Evolutionary conservation across 2,888 invertebrate species (phyloP).

Genomic region (Podotricha telesiphe): DNA sequence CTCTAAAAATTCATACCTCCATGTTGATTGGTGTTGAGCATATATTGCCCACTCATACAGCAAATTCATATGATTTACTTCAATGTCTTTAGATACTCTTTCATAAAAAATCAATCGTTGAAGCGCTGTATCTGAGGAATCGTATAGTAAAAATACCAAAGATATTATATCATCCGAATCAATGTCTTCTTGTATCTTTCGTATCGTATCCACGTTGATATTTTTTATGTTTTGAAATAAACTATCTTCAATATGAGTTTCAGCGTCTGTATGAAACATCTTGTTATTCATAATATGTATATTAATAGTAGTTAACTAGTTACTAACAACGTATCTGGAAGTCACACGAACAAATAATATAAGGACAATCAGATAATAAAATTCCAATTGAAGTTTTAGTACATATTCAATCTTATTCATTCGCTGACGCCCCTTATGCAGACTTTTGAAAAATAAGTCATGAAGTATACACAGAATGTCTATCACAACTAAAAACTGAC

Average conservation of each 20-base stretch:
- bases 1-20: slow-evolving; percentile 75
- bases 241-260: slow-evolving; percentile 44
- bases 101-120: slow-evolving; percentile 68
- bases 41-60: slow-evolving; percentile 69
- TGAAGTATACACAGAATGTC: background rate
- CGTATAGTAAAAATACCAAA: slow-evolving; percentile 72
- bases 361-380: background rate
- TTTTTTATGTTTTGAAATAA: slow-evolving; percentile 54
- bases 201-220: slow-evolving; percentile 61
- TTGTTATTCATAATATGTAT: background rate
- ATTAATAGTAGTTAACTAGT: background rate
- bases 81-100: slow-evolving; percentile 60
- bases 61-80: slow-evolving; percentile 59
- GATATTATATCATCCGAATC: slow-evolving; percentile 69
- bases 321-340: background rate
- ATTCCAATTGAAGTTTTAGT: too few relatives aligned
- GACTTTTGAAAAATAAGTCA: background rate
- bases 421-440: background rate
- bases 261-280: slow-evolving; percentile 57
- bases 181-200: slow-evolving; percentile 69
- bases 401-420: too few relatives aligned
- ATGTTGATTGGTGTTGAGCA: slow-evolving; percentile 59
- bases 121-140: slow-evolving; percentile 70
- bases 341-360: background rate
- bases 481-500: background rate